Conservation (phyloP, 1,140 invertebrate species). For the Caenorhabditis briggsae region DNA sequence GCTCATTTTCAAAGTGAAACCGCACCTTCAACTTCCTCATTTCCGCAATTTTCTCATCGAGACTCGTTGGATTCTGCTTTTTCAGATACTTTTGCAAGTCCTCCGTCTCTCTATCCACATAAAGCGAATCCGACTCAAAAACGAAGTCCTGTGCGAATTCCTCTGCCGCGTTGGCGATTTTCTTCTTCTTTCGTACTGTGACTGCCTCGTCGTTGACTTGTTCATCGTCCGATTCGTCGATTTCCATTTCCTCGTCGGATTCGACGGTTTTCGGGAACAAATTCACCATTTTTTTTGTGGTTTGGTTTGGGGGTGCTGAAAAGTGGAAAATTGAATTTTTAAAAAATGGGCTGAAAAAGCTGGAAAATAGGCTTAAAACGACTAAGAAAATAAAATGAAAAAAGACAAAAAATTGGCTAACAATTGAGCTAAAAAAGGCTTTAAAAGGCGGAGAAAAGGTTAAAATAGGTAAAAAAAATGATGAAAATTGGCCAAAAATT, state of each 20-base stretch:
- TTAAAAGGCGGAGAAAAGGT: too few species aligned
- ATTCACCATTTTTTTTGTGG: slow-evolving; percentile 33
- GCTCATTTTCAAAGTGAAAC: too few species aligned
- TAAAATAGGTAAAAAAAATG: too few species aligned
- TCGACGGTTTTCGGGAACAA: slow-evolving; percentile 61
- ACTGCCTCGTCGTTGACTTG: slow-evolving; percentile 50
- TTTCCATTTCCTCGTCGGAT: slow-evolving; percentile 63
- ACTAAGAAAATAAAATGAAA: too few species aligned
- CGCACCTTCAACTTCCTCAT: slow-evolving; percentile 43
- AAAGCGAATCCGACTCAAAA: slow-evolving; percentile 55
- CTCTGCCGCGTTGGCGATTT: slow-evolving; percentile 50
- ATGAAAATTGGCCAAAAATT: too few species aligned
- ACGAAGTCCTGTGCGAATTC: slow-evolving; percentile 61
- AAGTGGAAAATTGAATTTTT: not conserved
- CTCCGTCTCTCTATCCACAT: slow-evolving; percentile 55
- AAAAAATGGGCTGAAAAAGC: not conserved
- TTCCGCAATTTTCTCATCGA: slow-evolving; percentile 70
- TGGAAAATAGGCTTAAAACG: too few species aligned
- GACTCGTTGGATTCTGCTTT: slow-evolving; percentile 61
- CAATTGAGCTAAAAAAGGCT: too few species aligned
- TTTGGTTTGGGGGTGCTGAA: not conserved
- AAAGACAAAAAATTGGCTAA: too few species aligned
- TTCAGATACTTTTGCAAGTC: slow-evolving; percentile 67
- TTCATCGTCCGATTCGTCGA: slow-evolving; percentile 49
- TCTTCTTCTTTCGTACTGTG: slow-evolving; percentile 65